These are phyloP conservation scores for Anisognathus igniventris DNA, from an alignment of 2,797 vertebrate genomes.

Conservation along the genomic window DNA sequence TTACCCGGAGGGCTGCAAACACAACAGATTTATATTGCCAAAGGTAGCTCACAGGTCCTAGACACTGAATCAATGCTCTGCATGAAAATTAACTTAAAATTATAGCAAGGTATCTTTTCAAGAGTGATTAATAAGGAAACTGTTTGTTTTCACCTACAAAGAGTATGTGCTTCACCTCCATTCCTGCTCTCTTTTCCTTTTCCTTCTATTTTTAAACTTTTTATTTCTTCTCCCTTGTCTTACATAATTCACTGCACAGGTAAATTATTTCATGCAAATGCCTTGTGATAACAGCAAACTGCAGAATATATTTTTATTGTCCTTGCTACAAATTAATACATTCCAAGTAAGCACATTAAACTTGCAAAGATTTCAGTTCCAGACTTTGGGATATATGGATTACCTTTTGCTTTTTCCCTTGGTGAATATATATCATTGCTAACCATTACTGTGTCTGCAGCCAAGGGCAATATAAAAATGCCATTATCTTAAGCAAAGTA, in stretches of 20 bases:
- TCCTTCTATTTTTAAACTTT: background rate
- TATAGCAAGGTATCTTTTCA: background rate
- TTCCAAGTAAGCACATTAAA: conserved; percentile 33
- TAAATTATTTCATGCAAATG: conserved; percentile 27
- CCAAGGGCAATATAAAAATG: conserved; percentile 51
- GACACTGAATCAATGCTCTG: background rate
- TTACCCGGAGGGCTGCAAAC: background rate
- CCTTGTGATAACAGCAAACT: conserved; percentile 31
- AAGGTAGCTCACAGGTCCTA: background rate
- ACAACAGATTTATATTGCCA: background rate
- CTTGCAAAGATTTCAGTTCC: conserved; percentile 33
- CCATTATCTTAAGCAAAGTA: conserved; percentile 47
- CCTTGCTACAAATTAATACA: conserved; percentile 51
- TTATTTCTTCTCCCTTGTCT: conserved; percentile 27
- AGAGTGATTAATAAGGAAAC: background rate
- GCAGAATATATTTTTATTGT: conserved; percentile 45
- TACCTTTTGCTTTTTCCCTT: conserved; percentile 7
- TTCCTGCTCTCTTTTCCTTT: background rate
- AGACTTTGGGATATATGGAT: conserved; percentile 52
- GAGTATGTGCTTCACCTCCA: background rate
- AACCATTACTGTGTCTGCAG: conserved; percentile 16
- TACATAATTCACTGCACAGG: conserved; percentile 8
- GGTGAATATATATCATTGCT: conserved; percentile 36
- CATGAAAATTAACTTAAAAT: conserved; percentile 10
- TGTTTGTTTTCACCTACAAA: background rate